These are phyloP conservation scores for Limnothrissa miodon DNA, from an alignment of 2,113 vertebrate genomes.

Conservation along the genomic window DNA sequence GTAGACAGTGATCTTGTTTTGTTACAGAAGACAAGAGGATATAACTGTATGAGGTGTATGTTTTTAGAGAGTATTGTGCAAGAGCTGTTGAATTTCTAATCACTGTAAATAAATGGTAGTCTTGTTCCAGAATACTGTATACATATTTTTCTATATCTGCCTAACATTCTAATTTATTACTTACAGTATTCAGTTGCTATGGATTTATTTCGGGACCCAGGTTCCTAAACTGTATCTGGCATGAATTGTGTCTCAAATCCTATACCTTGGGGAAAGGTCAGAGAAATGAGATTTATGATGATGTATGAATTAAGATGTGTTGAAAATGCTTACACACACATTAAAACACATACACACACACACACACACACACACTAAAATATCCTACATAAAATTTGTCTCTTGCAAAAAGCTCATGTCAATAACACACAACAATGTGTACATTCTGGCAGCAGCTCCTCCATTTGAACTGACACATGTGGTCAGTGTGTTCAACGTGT, in stretches of 20 bases:
- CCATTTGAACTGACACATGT: too few species aligned
- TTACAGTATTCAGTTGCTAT: too few species aligned
- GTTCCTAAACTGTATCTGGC: too few species aligned
- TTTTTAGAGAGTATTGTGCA: slow-evolving; percentile 2
- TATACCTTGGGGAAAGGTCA: not conserved
- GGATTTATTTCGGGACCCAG: too few species aligned
- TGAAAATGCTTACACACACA: not conserved
- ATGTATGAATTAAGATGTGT: not conserved
- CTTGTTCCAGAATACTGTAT: not conserved
- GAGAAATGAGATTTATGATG: not conserved
- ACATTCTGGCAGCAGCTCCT: not conserved
- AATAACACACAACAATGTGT: not conserved
- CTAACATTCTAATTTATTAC: too few species aligned
- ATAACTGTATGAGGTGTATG: not conserved
- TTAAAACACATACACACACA: not conserved
- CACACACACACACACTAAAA: not conserved
- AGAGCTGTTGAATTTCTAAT: not conserved
- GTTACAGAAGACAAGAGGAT: not conserved
- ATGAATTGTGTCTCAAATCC: too few species aligned
- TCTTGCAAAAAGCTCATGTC: too few species aligned
- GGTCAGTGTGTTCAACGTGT: too few species aligned
- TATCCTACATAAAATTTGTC: not conserved
- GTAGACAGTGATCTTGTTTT: slow-evolving; percentile 23
- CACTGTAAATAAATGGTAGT: slow-evolving; percentile 9
- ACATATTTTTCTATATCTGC: not conserved